Evolutionary conservation across 2,113 vertebrate species (phyloP).

Genomic region (Phalacrocorax aristotelis): DNA sequence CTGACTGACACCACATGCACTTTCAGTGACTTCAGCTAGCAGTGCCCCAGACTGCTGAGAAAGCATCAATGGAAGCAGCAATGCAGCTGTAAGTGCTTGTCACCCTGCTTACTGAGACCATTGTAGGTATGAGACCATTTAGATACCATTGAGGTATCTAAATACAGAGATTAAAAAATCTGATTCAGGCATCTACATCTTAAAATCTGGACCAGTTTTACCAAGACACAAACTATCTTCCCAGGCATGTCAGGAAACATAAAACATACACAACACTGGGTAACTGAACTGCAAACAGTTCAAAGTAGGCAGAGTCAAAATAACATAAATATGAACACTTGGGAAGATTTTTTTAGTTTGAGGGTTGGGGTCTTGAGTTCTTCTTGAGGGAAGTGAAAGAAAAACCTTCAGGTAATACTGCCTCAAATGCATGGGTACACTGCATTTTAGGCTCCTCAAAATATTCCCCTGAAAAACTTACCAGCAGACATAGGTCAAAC

Average conservation of each 20-base stretch:
- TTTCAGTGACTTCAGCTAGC: background rate
- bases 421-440: background rate
- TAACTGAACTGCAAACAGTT: background rate
- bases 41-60: background rate
- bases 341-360: background rate
- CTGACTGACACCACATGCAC: background rate
- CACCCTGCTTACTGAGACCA: background rate
- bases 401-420: background rate
- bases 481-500: background rate
- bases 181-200: background rate
- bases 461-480: background rate
- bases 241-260: background rate
- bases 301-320: background rate
- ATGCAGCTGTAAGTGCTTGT: background rate
- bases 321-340: accelerated
- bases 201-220: slow-evolving; percentile 3
- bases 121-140: background rate
- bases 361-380: background rate
- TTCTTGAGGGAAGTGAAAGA: background rate
- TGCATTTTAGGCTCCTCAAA: background rate
- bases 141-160: background rate
- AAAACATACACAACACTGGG: background rate
- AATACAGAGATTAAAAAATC: background rate
- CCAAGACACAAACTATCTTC: background rate
- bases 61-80: background rate